Evolutionary conservation across 1,140 invertebrate species (phyloP), one percentile per base, ranked within the genome.

Genomic region (Drosophila murphyi): DNA sequence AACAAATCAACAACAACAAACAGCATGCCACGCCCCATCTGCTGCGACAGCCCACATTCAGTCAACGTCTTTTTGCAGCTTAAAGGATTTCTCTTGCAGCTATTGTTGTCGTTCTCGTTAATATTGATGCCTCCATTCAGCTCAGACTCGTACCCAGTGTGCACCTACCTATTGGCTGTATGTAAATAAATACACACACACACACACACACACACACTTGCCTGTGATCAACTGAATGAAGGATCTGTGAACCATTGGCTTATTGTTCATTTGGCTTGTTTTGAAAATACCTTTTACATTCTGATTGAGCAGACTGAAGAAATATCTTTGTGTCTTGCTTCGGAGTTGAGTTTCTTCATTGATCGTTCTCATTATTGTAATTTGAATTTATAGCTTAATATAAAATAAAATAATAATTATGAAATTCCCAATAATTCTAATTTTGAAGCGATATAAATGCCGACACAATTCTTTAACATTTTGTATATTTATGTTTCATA

Each of bases 11-110:
- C 78, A 75, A 57, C 68, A 54, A 60, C 60, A 60, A 47, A 31
- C 73, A 64, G 55, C 35, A 52, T 52, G 73, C 81, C 77, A 61
- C 69, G 71, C 74, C 59, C 73, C 45, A 28, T 60, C 29, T 29
- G 54, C 68, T 50, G 52, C 75, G 43, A 52, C 37, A 76, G 78
- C 75, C 78, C 74, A 72, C 51, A 52, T 65, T 57, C 45, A 52
- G 31, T 72, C 54, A 68, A 59, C 32, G 52, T 59, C 50, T 56
- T 48, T 52, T 48, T 52, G 76, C 52, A 68, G 70, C 62, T 69
- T 82, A 65, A 88, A 83, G 76, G 77, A 85, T 83, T 69, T 54
- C 67, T 52, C 43, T 52, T 54, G 20, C 43, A 31, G 56, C 31
- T 35, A 32, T 47, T 59, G 43, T 31, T 60, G 56, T 60, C 43